phyloP scores from a whole-genome alignment of 2,797 vertebrate species.

The Mormyrus hasselquistii region DNA sequence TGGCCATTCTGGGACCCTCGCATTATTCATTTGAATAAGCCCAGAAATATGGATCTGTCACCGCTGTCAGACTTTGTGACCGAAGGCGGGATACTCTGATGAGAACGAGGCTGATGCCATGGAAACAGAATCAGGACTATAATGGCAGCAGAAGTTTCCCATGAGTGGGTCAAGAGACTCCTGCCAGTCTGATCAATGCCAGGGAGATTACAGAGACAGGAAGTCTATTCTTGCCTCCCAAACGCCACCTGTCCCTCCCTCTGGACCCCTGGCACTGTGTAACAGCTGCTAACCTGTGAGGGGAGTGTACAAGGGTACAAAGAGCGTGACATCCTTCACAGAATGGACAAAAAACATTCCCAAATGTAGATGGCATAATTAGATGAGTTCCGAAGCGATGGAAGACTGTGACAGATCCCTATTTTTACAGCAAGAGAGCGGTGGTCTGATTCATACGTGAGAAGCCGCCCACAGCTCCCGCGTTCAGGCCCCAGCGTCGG shows the following conservation, averaged over 20 bases:
- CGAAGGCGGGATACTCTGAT: background rate
- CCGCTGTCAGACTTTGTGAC: background rate
- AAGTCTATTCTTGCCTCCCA: background rate
- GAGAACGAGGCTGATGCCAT: background rate
- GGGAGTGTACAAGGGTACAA: background rate
- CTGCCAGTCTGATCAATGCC: background rate
- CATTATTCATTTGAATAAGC: slow-evolving; percentile 3
- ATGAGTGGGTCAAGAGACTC: background rate
- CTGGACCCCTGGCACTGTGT: background rate
- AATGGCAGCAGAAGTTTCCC: background rate
- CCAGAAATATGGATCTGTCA: slow-evolving; percentile 7
- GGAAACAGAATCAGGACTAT: background rate
- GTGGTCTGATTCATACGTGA: background rate
- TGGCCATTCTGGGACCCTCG: background rate
- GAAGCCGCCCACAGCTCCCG: background rate
- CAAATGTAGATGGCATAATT: background rate
- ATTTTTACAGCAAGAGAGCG: background rate
- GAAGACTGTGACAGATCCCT: background rate
- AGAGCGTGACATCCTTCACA: background rate
- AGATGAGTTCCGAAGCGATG: background rate
- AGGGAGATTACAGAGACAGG: background rate
- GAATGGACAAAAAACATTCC: background rate
- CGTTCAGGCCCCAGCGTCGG: background rate
- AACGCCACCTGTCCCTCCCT: no score
- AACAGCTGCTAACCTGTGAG: background rate